These are phyloP conservation scores for Scolopax mira DNA, from an alignment of 2,113 vertebrate genomes.

Conservation along the genomic window DNA sequence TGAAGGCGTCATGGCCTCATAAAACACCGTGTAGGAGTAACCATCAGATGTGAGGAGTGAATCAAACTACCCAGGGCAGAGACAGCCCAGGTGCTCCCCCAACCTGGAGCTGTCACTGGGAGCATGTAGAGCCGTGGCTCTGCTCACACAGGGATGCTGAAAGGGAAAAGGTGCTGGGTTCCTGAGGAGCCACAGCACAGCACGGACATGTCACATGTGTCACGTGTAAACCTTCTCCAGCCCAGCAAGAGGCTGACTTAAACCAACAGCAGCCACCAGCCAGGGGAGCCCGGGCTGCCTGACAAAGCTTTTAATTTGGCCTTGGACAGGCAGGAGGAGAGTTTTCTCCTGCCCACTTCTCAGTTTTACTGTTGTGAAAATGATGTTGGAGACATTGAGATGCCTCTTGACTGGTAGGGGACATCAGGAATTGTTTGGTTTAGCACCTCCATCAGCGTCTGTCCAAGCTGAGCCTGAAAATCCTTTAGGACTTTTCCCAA, in stretches of 20 bases:
- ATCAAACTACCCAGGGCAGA: background rate
- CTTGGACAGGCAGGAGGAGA: accelerated
- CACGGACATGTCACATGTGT: accelerated
- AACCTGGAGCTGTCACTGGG: background rate
- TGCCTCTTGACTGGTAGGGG: background rate
- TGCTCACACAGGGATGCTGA: accelerated
- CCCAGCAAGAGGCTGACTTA: background rate
- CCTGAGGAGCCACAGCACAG: background rate
- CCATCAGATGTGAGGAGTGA: background rate
- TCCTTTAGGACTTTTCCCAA: background rate
- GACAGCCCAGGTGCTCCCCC: background rate
- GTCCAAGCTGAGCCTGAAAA: background rate
- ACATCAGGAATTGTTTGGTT: background rate
- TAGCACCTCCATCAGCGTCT: no score
- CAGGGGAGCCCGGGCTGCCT: background rate
- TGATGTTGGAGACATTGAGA: background rate
- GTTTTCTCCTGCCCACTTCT: background rate
- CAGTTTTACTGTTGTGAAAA: background rate
- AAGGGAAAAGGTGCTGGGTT: background rate
- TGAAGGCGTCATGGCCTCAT: background rate
- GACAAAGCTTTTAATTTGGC: background rate
- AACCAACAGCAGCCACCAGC: background rate
- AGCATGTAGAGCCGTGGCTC: background rate
- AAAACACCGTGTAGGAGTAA: background rate
- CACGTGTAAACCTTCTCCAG: background rate